Percentiles rank a stretch among this genome's conserved stretches.
Conservation (phyloP, 2,888 invertebrate species). For the Apamea crenata region DNA sequence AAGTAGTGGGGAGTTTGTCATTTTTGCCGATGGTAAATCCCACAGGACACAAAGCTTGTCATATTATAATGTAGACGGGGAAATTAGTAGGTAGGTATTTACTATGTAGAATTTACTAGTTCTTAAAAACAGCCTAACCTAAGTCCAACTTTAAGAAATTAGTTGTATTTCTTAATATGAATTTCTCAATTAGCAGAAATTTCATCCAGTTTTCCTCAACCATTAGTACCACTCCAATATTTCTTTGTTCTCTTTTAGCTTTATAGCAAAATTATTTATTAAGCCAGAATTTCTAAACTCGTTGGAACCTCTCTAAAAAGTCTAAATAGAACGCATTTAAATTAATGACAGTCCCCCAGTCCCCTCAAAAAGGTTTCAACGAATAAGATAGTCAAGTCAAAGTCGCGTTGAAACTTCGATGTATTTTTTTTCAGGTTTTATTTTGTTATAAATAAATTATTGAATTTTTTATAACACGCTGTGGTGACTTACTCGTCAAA, state of each 20-base stretch:
- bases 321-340: constrained; percentile 56
- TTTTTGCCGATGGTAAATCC: not conserved
- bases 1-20: not conserved
- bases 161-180: not conserved
- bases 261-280: constrained; percentile 22
- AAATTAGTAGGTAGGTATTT: not conserved
- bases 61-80: not conserved
- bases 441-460: not conserved
- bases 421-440: not conserved
- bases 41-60: not conserved
- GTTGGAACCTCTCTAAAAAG: constrained; percentile 20
- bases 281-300: constrained; percentile 25
- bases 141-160: not conserved
- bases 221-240: constrained; percentile 29
- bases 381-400: constrained; percentile 51
- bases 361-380: constrained; percentile 35
- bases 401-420: constrained; percentile 29
- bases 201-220: constrained; percentile 13
- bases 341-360: constrained; percentile 53
- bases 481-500: constrained; percentile 7
- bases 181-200: constrained; percentile 24
- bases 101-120: not conserved
- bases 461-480: not conserved
- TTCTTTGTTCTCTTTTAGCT: constrained; percentile 3
- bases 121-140: not conserved